These are phyloP conservation scores for Rallus crepitans DNA, from an alignment of 2,797 vertebrate genomes.

Conservation along the genomic window DNA sequence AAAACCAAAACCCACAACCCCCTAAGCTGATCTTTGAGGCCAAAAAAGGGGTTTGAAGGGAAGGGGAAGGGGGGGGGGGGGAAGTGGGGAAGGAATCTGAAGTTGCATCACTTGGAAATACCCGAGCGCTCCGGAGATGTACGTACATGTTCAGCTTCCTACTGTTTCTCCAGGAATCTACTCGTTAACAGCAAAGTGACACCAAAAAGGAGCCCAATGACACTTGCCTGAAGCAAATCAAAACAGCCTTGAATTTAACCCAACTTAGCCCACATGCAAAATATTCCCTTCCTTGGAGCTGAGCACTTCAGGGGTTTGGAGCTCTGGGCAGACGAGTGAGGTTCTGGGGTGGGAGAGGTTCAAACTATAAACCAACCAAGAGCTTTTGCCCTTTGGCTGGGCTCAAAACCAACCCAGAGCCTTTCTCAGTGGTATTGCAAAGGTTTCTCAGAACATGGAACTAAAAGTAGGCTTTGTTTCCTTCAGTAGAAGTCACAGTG, in stretches of 20 bases:
- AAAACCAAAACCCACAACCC: background rate
- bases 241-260: slow-evolving; percentile 28
- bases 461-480: slow-evolving; percentile 9
- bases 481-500: background rate
- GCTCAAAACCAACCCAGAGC: slow-evolving; percentile 25
- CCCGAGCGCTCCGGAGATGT: slow-evolving; percentile 26
- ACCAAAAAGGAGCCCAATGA: slow-evolving; percentile 36
- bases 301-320: background rate
- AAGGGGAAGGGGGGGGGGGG: background rate
- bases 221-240: slow-evolving; percentile 27
- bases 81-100: slow-evolving; percentile 48
- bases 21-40: slow-evolving; percentile 2
- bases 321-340: background rate
- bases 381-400: slow-evolving; percentile 25
- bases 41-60: slow-evolving; percentile 22
- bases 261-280: background rate
- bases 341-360: background rate
- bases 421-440: background rate
- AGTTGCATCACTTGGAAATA: slow-evolving; percentile 69
- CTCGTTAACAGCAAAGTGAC: slow-evolving; percentile 32
- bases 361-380: slow-evolving; percentile 11
- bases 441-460: background rate
- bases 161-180: background rate
- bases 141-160: slow-evolving; percentile 43
- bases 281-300: background rate